Base-by-base conservation (phyloP, 1,140 invertebrate species). In the Magallana ariakensis region DNA sequence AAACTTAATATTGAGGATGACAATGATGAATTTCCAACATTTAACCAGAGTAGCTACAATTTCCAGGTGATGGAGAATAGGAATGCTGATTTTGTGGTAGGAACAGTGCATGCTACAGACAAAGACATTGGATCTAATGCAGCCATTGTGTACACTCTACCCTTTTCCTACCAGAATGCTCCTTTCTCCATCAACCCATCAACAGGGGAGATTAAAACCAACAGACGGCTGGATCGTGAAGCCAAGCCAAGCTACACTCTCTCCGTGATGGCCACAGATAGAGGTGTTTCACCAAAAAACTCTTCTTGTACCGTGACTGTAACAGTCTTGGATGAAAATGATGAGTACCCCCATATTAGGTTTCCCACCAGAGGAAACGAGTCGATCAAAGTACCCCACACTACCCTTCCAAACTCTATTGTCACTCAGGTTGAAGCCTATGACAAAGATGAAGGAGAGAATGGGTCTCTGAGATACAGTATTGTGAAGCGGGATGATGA, bases 281-380 rank as follows among this genome's bases (percentile, higher is more conserved):
- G 94, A 16, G 94, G 94, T 1, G 91, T 87, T 11, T 96, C 93
- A 75, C 94, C 83, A 88, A 94, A 57, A 86, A 95, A 15, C 84
- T 90, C 96, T 0, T 96, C 96, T 10, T 95, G 98, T 13, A 95
- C 95, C 62, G 95, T 99, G 58, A 95, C 94, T 15, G 91, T 94
- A 70, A 75, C 83, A 46, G 95, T 99, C 0, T 95, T 97, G 87
- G 98, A 99, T 94, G 97, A 98, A 90, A 99, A 99, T 93, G 98
- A 99, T 93, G 98, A 99, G 92, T 95, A 96, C 0, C 98, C 98
- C 0, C 96, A 96, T 19, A 85, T 89, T 9, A 46, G 56, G 58
- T 89, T 81, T 58, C 88, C 88, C 10, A 16, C 70, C 3, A 54
- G 66, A 75, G 57, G 46, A 22, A 89, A 89, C 19, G 83, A 83